Conservation (phyloP, 2,113 vertebrate genomes). For the Pteropus alecto region DNA sequence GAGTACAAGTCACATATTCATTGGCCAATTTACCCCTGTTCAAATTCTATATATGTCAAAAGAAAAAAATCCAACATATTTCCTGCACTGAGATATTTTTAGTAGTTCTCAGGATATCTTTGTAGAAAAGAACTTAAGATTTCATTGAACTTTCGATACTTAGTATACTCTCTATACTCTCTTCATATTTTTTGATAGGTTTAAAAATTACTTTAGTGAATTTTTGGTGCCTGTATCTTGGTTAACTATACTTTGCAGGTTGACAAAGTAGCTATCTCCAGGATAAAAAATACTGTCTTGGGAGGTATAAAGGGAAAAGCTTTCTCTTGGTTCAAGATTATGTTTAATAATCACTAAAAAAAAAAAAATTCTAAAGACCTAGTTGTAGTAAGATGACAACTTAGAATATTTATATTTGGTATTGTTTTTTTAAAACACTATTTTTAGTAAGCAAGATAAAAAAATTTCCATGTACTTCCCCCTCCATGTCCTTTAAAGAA, state of each 20-base stretch:
- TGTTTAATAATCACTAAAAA: conserved; percentile 11
- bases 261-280: background rate
- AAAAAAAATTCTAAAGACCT: background rate
- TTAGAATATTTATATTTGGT: conserved; percentile 22
- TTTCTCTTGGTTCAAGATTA: conserved; percentile 6
- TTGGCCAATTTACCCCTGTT: conserved; percentile 21
- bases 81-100: conserved; percentile 4
- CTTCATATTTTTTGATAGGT: background rate
- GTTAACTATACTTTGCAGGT: background rate
- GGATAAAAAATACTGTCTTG: conserved; percentile 3
- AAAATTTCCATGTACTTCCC: background rate
- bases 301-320: background rate
- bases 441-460: conserved; percentile 26
- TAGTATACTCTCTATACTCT: background rate
- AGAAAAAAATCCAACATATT: background rate
- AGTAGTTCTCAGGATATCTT: background rate
- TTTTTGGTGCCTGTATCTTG: background rate
- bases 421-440: background rate
- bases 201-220: conserved; percentile 18
- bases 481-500: background rate
- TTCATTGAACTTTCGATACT: conserved; percentile 2
- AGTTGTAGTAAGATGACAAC: background rate
- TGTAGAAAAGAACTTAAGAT: background rate
- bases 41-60: background rate
- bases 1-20: background rate